These are phyloP conservation scores for Tachina fera DNA, from an alignment of 2,888 invertebrate genomes.

Conservation along the genomic window DNA sequence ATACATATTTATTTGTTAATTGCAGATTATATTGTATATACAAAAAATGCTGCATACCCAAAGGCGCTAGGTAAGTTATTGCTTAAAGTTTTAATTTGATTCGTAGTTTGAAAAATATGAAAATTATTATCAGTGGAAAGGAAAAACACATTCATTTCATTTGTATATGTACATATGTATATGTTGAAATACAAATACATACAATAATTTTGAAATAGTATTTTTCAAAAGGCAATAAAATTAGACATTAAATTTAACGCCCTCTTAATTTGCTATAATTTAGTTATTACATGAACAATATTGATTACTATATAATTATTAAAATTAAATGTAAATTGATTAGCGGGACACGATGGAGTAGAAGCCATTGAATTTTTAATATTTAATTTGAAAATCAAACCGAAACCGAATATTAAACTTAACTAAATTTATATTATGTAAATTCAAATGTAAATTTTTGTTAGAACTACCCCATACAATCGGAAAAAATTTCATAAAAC, in stretches of 20 bases:
- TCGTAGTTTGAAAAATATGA: neutral
- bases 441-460: no score
- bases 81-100: neutral
- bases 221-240: neutral
- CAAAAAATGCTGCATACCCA: constrained; percentile 4
- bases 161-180: no score
- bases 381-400: no score
- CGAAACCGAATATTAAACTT: no score
- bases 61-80: neutral
- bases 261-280: constrained; percentile 37
- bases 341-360: neutral
- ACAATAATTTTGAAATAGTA: no score
- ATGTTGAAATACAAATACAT: no score
- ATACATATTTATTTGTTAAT: neutral
- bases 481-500: no score
- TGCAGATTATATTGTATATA: neutral
- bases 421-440: no score
- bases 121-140: neutral
- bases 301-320: constrained; percentile 18
- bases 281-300: constrained; percentile 18
- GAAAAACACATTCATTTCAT: neutral
- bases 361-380: no score
- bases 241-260: constrained; percentile 33
- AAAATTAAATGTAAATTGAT: constrained; percentile 15
- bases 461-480: no score